Evolutionary conservation across 2,888 invertebrate genomes (phyloP).

Genomic region (Caenorhabditis drosophilae): DNA sequence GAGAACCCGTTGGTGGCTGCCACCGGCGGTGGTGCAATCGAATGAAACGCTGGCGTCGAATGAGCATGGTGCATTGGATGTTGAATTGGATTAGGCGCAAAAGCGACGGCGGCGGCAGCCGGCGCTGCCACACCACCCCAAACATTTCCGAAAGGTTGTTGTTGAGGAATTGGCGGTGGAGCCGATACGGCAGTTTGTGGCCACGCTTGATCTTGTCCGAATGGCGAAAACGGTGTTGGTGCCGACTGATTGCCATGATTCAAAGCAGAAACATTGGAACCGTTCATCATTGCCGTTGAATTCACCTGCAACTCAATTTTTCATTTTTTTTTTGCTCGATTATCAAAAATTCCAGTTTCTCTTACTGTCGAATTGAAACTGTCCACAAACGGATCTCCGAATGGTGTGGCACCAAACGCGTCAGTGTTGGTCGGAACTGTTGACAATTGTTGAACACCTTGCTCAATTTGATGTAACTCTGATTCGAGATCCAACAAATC

Average conservation of each 20-base stretch:
- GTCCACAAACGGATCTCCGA: conserved; percentile 50
- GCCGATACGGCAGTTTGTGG: conserved; percentile 6
- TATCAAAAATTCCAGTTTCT: too few species aligned
- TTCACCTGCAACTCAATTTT: not conserved
- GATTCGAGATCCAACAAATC: conserved; percentile 68
- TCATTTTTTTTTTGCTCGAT: not conserved
- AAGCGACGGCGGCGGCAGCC: not conserved
- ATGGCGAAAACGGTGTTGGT: conserved; percentile 2
- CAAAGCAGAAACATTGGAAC: not conserved
- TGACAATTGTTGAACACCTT: conserved; percentile 61
- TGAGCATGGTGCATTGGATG: conserved; percentile 33
- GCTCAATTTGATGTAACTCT: conserved; percentile 65
- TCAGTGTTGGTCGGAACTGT: conserved; percentile 53
- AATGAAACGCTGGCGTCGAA: conserved; percentile 29
- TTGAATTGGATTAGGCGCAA: too few species aligned
- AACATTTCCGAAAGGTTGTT: not conserved
- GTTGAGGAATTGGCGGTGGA: conserved; percentile 2
- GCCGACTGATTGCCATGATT: too few species aligned
- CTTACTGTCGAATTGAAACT: conserved; percentile 40
- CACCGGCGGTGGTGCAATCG: not conserved
- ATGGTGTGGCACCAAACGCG: conserved; percentile 45
- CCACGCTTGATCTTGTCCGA: conserved; percentile 10
- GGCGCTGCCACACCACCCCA: not conserved
- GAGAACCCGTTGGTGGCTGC: conserved; percentile 40
- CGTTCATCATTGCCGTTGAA: not conserved